A percentile compares a stretch with the other conserved stretches of the same genome.
Evolutionary conservation across 2,113 vertebrate genomes (phyloP).

Genomic region (Cyphomyrus plagiostoma): DNA sequence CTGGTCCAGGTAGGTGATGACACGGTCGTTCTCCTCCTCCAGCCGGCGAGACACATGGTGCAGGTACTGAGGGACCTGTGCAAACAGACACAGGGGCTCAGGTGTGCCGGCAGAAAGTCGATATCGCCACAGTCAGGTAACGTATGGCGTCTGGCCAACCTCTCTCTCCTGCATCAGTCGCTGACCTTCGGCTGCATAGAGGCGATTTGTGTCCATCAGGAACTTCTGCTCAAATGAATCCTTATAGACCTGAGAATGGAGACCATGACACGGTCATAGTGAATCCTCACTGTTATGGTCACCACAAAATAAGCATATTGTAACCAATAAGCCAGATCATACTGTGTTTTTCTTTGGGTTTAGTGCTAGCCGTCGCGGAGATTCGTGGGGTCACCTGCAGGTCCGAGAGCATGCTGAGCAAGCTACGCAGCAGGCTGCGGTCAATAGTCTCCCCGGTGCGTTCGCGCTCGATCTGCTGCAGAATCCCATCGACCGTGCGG

Average conservation of each 20-base stretch:
- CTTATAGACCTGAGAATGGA: constrained; percentile 81
- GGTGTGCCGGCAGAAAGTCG: neutral
- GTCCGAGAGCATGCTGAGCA: constrained; percentile 96
- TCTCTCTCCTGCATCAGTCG: constrained; percentile 98
- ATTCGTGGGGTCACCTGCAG: constrained; percentile 69
- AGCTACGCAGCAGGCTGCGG: constrained; percentile 88
- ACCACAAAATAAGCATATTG: neutral
- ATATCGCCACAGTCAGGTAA: neutral
- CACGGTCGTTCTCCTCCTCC: constrained; percentile 96
- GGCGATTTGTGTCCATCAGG: constrained; percentile 91
- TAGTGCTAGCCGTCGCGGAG: neutral
- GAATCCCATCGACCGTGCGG: constrained; percentile 94
- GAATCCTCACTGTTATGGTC: too few species aligned
- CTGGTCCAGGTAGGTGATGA: constrained; percentile 98
- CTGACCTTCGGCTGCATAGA: constrained; percentile 95
- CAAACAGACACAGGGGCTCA: constrained; percentile 22
- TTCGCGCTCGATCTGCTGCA: constrained; percentile 88
- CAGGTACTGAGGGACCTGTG: constrained; percentile 94
- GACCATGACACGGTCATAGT: constrained; percentile 9
- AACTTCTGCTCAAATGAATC: constrained; percentile 96
- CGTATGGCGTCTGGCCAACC: constrained; percentile 60
- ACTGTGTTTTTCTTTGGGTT: neutral
- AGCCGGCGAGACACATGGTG: constrained; percentile 96
- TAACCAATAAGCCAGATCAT: neutral
- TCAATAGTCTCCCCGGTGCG: constrained; percentile 91